Evolutionary conservation across 2,888 invertebrate species (phyloP).

Genomic region (Lasioglossum morio): DNA sequence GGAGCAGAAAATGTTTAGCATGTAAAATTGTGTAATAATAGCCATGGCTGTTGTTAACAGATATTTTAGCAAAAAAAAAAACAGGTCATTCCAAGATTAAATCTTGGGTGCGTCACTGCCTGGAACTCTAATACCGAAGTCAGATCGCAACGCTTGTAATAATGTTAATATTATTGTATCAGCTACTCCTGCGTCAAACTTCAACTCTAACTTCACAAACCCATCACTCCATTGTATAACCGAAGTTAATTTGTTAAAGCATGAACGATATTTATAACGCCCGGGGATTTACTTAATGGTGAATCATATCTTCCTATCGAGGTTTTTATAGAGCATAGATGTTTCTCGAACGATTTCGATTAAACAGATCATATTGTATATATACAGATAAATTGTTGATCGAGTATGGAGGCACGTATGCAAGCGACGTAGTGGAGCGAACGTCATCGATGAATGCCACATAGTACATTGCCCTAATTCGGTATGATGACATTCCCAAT

Average conservation of each 20-base stretch:
- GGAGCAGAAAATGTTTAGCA: no score
- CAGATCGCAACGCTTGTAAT: neutral
- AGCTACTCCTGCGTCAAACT: neutral
- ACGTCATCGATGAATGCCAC: constrained; percentile 9
- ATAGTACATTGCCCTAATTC: constrained; percentile 17
- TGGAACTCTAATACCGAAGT: neutral
- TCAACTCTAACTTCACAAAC: neutral
- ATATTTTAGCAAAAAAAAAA: no score
- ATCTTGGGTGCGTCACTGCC: no score
- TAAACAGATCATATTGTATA: constrained; percentile 5
- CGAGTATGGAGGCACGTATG: constrained; percentile 12
- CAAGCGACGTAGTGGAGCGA: constrained; percentile 1
- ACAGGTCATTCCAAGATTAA: no score
- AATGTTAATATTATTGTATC: neutral
- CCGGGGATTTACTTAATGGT: neutral
- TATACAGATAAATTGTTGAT: neutral
- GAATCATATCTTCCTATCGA: neutral
- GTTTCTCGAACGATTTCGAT: constrained; percentile 19
- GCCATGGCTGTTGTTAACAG: no score
- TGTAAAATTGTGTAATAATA: no score
- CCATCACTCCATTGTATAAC: neutral
- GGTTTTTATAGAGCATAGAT: neutral
- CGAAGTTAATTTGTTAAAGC: neutral
- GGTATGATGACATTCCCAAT: neutral
- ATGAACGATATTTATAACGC: neutral